phyloP scores from a whole-genome alignment of 1,140 invertebrate species.

The Yoshiicerus persimilis region DNA sequence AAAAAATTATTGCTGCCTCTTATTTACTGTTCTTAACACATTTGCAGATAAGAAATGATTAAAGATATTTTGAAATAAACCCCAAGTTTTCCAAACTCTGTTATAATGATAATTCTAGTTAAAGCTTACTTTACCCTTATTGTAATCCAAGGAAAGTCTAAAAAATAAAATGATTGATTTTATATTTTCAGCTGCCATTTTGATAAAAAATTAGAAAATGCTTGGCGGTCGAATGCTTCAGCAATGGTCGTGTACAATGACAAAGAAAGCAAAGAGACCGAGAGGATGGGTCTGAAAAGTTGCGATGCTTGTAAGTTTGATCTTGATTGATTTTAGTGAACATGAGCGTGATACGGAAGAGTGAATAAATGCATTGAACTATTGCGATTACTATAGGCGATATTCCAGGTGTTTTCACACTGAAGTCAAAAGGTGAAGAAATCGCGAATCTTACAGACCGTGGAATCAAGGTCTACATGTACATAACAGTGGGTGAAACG shows the following conservation, averaged over 20 bases:
- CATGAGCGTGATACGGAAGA: constrained; percentile 12
- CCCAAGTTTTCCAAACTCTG: too few species aligned
- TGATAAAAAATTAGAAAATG: constrained; percentile 73
- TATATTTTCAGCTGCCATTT: constrained; percentile 65
- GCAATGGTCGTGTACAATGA: constrained; percentile 77
- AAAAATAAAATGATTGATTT: not conserved
- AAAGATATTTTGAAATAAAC: too few species aligned
- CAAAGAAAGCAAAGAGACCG: constrained; percentile 63
- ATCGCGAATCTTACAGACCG: constrained; percentile 68
- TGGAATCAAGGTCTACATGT: constrained; percentile 65
- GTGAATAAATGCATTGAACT: too few species aligned
- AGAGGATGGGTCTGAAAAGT: constrained; percentile 67
- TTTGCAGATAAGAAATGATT: too few species aligned
- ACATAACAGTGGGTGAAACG: constrained; percentile 65
- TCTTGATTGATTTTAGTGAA: not conserved
- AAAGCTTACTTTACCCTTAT: too few species aligned
- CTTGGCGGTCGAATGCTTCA: constrained; percentile 66
- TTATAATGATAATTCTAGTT: too few species aligned
- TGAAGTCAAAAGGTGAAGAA: constrained; percentile 71
- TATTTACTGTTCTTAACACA: too few species aligned
- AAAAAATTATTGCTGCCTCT: too few species aligned
- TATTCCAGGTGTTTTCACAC: constrained; percentile 76
- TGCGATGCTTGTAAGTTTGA: constrained; percentile 42
- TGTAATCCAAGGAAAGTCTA: too few species aligned
- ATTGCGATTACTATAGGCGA: constrained; percentile 60